Evolutionary conservation across 1,140 invertebrate genomes (phyloP), one percentile per base, ranked within the genome.

Genomic region (Muscidifurax raptorellus): DNA sequence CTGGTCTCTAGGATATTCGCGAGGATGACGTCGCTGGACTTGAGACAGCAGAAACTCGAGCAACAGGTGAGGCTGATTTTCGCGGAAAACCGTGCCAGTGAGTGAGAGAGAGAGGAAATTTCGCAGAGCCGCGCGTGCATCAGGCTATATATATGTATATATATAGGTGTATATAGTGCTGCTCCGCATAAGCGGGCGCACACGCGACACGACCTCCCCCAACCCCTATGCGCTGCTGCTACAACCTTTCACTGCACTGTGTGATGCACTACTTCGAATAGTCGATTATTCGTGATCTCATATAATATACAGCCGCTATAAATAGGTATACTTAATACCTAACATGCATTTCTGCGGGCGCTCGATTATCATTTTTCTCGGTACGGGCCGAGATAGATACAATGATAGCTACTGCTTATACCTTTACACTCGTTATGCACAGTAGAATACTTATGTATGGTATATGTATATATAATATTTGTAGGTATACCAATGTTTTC

Each of bases 21-120:
- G 40, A 83, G 27, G 76, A 95, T 96, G 95, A 95, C 95, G 86
- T 95, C 95, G 86, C 94, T 96, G 87, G 96, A 95, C 90, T 90
- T 95, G 83, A 94, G 96, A 83, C 95, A 96, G 90, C 95, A 96
- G 91, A 96, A 96, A 92, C 93, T 96, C 86, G 96, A 96, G 93
- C 96, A 96, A 91, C 96, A 96, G 94, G 96, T 96, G 92, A 93
- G 80, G 10, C 22, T 7, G 74, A 69, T 52, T 59, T 59, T 59
- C 52, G 52, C 52, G 52, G 52, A 59, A 59, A 59, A 59, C 52
- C 52, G 52, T 22, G 18, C 52, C 36, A 12, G 36, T 9, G 22
- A 59, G 52, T 18, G 47, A 22, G 47, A 52, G 47, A 52, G 47
- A 52, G 13, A 25, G n/a, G 32, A 69, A 71, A 27, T 47, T 69